These are phyloP conservation scores for Clarias batrachus DNA, from an alignment of 2,113 vertebrate genomes.

Conservation along the genomic window DNA sequence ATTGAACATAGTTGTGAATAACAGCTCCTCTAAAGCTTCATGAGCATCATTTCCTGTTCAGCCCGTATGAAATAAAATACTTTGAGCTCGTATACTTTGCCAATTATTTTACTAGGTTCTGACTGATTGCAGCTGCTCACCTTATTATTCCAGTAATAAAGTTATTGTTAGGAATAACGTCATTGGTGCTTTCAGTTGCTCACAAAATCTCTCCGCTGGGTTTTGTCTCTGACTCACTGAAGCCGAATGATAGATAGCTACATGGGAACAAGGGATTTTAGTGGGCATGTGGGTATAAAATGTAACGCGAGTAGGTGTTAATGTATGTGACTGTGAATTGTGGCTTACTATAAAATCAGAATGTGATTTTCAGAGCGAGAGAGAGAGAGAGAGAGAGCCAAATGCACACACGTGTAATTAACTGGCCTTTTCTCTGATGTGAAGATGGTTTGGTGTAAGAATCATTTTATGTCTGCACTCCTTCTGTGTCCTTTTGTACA, in stretches of 20 bases:
- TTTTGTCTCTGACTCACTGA: slow-evolving; percentile 33
- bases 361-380: background rate
- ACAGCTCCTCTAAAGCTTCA: background rate
- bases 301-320: background rate
- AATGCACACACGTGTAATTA: slow-evolving; percentile 6
- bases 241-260: background rate
- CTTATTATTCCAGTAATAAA: slow-evolving; percentile 37
- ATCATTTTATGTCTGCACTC: background rate
- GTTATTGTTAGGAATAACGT: slow-evolving; percentile 27
- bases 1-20: background rate
- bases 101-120: slow-evolving; percentile 22
- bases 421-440: background rate
- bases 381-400: background rate
- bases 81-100: background rate
- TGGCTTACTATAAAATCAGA: slow-evolving; percentile 21
- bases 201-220: slow-evolving; percentile 13
- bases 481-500: background rate
- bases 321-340: slow-evolving; percentile 24
- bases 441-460: background rate
- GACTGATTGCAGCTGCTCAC: slow-evolving; percentile 5
- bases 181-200: slow-evolving; percentile 7
- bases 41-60: slow-evolving; percentile 4
- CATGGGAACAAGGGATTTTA: slow-evolving; percentile 18
- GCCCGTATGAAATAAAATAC: background rate
- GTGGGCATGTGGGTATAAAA: slow-evolving; percentile 13